These are phyloP conservation scores for Cygnus buccinator DNA, from an alignment of 2,113 vertebrate species.

Conservation along the genomic window DNA sequence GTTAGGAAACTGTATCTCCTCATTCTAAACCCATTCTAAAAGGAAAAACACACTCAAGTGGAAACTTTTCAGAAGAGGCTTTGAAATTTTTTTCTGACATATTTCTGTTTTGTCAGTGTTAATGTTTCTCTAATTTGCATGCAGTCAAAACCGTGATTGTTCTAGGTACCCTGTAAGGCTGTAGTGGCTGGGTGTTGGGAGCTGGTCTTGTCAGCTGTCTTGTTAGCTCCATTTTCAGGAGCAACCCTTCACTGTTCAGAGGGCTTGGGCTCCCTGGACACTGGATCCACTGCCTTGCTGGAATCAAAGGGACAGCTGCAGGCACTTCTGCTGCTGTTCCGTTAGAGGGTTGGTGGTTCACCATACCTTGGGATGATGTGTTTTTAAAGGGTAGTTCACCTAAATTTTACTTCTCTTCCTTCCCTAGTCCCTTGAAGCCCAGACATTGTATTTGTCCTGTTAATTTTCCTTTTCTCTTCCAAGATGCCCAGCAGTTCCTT, in stretches of 20 bases:
- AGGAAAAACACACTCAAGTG: background rate
- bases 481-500: background rate
- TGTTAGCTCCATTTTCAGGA: background rate
- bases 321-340: background rate
- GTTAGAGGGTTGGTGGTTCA: background rate
- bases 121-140: background rate
- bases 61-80: background rate
- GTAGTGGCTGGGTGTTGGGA: background rate
- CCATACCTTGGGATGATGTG: background rate
- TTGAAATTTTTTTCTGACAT: background rate
- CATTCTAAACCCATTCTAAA: background rate
- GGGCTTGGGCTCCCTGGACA: background rate
- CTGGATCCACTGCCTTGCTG: rapidly evolving
- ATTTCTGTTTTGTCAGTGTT: rapidly evolving
- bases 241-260: rapidly evolving
- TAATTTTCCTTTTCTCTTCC: background rate
- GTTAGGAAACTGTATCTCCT: background rate
- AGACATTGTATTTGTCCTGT: background rate
- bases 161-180: background rate
- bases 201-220: background rate
- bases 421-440: background rate
- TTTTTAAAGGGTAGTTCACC: background rate
- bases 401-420: background rate
- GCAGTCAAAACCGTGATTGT: background rate
- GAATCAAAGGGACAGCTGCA: background rate